These are phyloP conservation scores for Lucinisca nassula DNA, from an alignment of 2,888 invertebrate species.

Conservation along the genomic window DNA sequence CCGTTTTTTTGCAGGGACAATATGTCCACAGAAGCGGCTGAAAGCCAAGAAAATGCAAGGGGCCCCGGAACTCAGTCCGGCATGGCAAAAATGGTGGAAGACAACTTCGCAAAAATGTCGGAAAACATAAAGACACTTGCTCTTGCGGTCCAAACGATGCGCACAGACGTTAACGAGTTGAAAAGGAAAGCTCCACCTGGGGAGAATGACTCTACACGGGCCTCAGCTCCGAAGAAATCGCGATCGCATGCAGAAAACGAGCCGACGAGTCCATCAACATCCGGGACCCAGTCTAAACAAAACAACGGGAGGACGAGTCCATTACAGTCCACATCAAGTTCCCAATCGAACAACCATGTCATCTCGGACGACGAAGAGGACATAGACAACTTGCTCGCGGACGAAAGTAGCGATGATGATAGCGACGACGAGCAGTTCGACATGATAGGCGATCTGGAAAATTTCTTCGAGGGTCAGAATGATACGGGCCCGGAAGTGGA, in stretches of 20 bases:
- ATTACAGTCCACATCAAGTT: too few relatives aligned
- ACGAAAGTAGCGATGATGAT: too few relatives aligned
- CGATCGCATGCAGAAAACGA: not conserved
- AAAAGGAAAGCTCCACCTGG: not conserved
- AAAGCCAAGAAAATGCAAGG: too few relatives aligned
- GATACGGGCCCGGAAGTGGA: not conserved
- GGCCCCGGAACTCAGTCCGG: too few relatives aligned
- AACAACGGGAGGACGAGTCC: not conserved
- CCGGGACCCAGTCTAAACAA: not conserved
- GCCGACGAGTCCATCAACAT: not conserved
- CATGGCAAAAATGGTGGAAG: too few relatives aligned
- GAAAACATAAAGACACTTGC: not conserved
- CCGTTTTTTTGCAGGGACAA: too few relatives aligned
- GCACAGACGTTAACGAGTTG: not conserved
- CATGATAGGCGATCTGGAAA: not conserved
- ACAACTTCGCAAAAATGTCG: too few relatives aligned
- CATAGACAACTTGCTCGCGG: not conserved
- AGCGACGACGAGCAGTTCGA: not conserved
- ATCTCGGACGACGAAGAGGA: not conserved
- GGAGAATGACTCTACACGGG: not conserved
- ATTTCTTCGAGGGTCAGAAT: not conserved
- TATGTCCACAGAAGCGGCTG: too few relatives aligned
- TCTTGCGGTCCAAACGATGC: not conserved
- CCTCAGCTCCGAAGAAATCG: not conserved
- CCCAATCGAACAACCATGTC: not conserved